phyloP scores from a whole-genome alignment of 2,888 invertebrate species.

The Trilocha varians region DNA sequence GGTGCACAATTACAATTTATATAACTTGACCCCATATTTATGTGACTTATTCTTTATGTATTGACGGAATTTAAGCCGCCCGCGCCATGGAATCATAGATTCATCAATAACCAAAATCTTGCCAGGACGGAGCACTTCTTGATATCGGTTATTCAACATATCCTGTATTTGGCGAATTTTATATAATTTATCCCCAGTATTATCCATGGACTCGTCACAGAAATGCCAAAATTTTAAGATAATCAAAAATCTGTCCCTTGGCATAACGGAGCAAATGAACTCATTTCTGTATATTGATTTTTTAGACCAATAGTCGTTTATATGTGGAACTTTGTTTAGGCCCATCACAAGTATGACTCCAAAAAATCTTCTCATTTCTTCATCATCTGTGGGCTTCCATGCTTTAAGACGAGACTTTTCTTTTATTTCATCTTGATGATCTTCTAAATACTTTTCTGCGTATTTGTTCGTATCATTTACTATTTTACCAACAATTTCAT shows the following conservation, averaged over 20 bases:
- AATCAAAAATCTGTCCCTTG: conserved; percentile 19
- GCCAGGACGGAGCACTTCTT: conserved; percentile 6
- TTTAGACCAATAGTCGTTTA: conserved; percentile 16
- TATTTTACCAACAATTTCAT: conserved; percentile 12
- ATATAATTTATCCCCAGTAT: conserved; percentile 10
- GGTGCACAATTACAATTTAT: conserved; percentile 30
- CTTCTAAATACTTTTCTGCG: conserved; percentile 11
- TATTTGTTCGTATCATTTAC: conserved; percentile 13
- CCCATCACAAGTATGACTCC: conserved; percentile 14
- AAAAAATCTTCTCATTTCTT: conserved; percentile 14
- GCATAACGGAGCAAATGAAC: conserved; percentile 18
- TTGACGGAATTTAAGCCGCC: conserved; percentile 25
- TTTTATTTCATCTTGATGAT: conserved; percentile 10
- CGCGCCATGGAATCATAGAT: conserved; percentile 27
- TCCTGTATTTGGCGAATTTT: conserved; percentile 13
- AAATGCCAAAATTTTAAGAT: conserved; percentile 22
- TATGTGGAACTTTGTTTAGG: conserved; percentile 12
- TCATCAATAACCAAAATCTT: conserved; percentile 18
- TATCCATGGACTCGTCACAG: conserved; percentile 14
- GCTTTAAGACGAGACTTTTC: conserved; percentile 10
- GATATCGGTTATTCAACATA: conserved; percentile 7
- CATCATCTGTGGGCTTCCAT: conserved; percentile 11
- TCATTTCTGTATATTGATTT: conserved; percentile 18
- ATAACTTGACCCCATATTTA: conserved; percentile 29
- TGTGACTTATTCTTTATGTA: conserved; percentile 28